phyloP scores from a whole-genome alignment of 2,888 invertebrate species.

The Ophion ventricosus region DNA sequence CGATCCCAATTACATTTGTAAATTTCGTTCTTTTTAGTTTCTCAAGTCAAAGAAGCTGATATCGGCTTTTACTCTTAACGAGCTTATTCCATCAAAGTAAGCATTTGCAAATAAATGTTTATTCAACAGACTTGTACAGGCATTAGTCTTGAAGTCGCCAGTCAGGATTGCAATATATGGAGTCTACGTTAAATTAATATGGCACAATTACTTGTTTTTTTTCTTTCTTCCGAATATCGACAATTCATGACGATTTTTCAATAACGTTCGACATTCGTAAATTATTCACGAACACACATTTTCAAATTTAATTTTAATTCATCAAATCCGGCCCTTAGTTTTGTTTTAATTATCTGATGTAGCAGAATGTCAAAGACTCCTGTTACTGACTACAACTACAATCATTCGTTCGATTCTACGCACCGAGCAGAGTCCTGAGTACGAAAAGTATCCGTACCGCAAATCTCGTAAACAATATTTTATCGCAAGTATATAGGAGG shows the following conservation, averaged over 20 bases:
- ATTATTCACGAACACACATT: background rate
- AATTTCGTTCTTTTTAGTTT: conserved; percentile 9
- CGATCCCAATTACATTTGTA: conserved; percentile 16
- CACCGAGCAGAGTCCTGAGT: background rate
- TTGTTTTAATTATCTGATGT: background rate
- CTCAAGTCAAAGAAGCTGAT: conserved; percentile 36
- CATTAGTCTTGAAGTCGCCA: conserved; percentile 35
- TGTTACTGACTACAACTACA: too few relatives aligned
- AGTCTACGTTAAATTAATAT: background rate
- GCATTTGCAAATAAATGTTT: conserved; percentile 38
- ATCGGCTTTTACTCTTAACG: conserved; percentile 48
- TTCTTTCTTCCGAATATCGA: background rate
- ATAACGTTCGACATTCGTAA: background rate
- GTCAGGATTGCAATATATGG: background rate
- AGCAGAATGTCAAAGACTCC: background rate
- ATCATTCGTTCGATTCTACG: background rate
- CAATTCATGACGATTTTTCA: background rate
- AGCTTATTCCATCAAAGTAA: conserved; percentile 43
- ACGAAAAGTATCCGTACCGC: background rate
- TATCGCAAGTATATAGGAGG: background rate
- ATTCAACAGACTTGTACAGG: conserved; percentile 31
- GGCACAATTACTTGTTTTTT: background rate
- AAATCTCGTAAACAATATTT: background rate
- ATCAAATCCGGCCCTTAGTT: background rate
- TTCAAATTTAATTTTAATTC: background rate